Conservation (phyloP, 1,140 invertebrate genomes). For the Rhynchophorus ferrugineus region DNA sequence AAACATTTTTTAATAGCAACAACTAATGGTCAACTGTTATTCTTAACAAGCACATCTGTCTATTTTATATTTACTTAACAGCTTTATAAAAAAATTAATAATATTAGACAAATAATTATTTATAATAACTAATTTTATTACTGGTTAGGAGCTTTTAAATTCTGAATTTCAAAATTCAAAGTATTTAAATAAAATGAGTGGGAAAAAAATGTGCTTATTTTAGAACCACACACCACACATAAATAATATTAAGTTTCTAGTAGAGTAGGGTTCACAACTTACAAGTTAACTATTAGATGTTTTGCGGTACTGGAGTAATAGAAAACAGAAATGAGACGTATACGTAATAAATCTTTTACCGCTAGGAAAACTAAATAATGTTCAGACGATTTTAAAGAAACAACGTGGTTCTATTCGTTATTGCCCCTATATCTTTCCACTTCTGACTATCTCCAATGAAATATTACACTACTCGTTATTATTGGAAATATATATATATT, state of each 20-base stretch:
- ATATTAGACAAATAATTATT: too few relatives aligned
- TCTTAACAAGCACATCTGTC: too few relatives aligned
- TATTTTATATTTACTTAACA: too few relatives aligned
- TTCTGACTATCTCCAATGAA: constrained; percentile 11
- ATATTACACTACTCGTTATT: constrained; percentile 1
- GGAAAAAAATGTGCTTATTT: constrained; percentile 9
- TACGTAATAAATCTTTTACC: constrained; percentile 21
- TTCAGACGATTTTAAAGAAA: constrained; percentile 11
- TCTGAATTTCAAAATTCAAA: too few relatives aligned
- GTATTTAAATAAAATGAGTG: neutral
- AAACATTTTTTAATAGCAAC: too few relatives aligned
- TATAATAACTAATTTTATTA: too few relatives aligned
- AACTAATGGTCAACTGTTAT: too few relatives aligned
- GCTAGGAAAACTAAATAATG: constrained; percentile 20
- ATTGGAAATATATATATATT: too few relatives aligned
- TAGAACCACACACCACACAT: too few relatives aligned
- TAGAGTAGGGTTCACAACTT: constrained; percentile 12
- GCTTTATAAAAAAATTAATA: too few relatives aligned
- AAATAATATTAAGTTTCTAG: too few relatives aligned
- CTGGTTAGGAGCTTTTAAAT: too few relatives aligned
- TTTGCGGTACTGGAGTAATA: constrained; percentile 13
- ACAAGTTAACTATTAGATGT: constrained; percentile 18
- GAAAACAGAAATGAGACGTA: constrained; percentile 21
- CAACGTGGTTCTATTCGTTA: constrained; percentile 12
- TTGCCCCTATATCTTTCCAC: constrained; percentile 10